Conservation (phyloP, 2,888 invertebrate species). For the Spilosoma lubricipeda region DNA sequence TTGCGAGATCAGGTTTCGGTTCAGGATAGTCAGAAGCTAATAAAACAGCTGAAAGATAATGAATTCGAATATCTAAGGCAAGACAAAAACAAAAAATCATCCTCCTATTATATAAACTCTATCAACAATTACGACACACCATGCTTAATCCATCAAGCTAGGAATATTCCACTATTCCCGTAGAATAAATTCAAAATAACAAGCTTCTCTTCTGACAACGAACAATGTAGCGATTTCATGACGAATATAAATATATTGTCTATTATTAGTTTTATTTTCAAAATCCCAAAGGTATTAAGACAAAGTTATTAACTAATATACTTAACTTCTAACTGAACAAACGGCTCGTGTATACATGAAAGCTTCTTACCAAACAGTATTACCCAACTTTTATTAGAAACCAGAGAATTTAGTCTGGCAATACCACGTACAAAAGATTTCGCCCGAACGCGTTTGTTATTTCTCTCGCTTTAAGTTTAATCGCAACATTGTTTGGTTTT, state of each 20-base stretch:
- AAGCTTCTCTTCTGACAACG: neutral
- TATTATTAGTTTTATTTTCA: neutral
- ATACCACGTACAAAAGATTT: constrained; percentile 43
- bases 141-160: neutral
- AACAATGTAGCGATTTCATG: neutral
- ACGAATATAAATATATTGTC: neutral
- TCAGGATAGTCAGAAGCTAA: neutral
- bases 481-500: constrained; percentile 36
- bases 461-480: constrained; percentile 37
- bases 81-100: neutral
- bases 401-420: constrained; percentile 50
- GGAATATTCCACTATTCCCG: neutral
- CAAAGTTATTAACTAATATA: constrained; percentile 9
- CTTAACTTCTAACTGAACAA: constrained; percentile 16
- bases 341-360: constrained; percentile 11
- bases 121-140: neutral
- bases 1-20: neutral
- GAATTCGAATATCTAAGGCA: no score
- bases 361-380: constrained; percentile 46
- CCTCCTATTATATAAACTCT: neutral
- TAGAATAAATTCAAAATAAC: neutral
- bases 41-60: neutral
- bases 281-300: neutral
- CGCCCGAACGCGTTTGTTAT: constrained; percentile 42
- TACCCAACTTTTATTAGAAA: constrained; percentile 61